Conservation (phyloP, 1,140 invertebrate genomes). For the Brachionus plicatilis region DNA sequence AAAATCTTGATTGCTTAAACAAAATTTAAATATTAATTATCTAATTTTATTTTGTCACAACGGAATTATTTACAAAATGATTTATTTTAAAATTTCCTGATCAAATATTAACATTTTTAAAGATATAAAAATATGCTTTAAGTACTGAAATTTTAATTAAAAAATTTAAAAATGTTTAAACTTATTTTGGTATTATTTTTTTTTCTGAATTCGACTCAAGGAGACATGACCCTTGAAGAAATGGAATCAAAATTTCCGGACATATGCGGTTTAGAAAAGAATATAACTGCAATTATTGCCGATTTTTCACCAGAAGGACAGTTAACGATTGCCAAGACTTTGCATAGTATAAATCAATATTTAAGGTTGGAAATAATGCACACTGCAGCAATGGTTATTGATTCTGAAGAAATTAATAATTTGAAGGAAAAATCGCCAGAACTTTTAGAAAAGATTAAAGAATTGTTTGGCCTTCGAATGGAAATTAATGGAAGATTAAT, state of each 20-base stretch:
- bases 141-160: background rate
- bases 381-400: background rate
- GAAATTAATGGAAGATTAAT: background rate
- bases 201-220: background rate
- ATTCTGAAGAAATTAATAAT: background rate
- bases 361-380: background rate
- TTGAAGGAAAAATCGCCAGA: background rate
- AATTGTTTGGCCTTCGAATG: background rate
- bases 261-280: constrained; percentile 7
- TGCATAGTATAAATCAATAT: constrained; percentile 26
- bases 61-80: background rate
- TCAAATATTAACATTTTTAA: background rate
- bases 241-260: background rate
- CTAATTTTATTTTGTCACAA: background rate
- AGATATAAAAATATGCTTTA: background rate
- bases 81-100: background rate
- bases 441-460: background rate
- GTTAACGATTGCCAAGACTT: background rate
- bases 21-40: background rate
- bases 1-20: background rate
- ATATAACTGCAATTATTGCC: background rate
- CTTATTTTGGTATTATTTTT: background rate
- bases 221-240: background rate
- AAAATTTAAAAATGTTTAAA: constrained; percentile 6
- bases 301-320: background rate